Evolutionary conservation across 2,888 invertebrate genomes (phyloP), one percentile per base, ranked within the genome.

Genomic region (Linnaemya vulpina): DNA sequence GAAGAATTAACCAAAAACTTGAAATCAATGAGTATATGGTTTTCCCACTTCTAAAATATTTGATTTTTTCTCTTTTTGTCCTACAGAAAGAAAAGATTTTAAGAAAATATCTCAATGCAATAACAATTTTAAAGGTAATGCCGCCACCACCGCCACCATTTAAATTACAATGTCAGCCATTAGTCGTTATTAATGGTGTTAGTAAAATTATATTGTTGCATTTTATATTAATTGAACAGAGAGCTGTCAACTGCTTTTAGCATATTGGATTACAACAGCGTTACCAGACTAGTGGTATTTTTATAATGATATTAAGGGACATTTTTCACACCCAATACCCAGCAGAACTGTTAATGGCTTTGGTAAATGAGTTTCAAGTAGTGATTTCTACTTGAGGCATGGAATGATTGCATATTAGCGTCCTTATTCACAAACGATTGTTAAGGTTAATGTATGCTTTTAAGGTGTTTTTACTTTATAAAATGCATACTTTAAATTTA

Each of bases 141-240:
- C 78, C 51, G 43, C 78, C 62, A 62, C 70, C 62, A 78, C 78
- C 51, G 43, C 78, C 62, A 62, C 70, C 62, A 78, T 70, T 62
- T 71, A 62, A 70, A 78, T 53, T n/a, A 63, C 70, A 71, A 70
- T 62, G 30, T n/a, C 53, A 70, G 70, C 40, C 25, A 62, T 60
- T 60, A 38, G 17, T 30, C 30, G 30, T 49, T 46, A 17, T 49
- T 17, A 38, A 51, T 43, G 63, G 63, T 35, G 35, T 73, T 22
- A n/a, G 13, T 60, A n/a, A 60, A 25, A 20, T 35, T 20, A n/a
- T 20, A 35, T 49, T 60, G 46, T 73, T 49, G 30, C 51, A 17
- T 17, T 67, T 65, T 17, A 46, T 25, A 10, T 22, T 15, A 15
- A 22, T 22, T 15, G 3, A 40, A 22, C n/a, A 43, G 10, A 25